Evolutionary conservation across 2,797 vertebrate species (phyloP), one percentile per base, ranked within the genome.

Genomic region (Onychomys torridus): DNA sequence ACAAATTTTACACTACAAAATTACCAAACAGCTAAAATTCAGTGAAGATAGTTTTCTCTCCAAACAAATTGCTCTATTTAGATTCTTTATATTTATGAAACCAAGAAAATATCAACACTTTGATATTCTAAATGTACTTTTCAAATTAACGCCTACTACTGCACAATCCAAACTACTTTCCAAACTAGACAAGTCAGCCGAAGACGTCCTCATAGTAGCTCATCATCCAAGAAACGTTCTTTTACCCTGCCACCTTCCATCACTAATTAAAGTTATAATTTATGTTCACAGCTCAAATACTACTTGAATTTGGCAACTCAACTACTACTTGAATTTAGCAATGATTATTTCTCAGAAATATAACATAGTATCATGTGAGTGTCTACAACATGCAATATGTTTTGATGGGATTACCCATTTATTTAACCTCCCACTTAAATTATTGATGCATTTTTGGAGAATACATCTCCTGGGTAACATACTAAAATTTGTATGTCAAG

Each of bases 1-100:
- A 69, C 1, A 11, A 90, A 12, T 94, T 71, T 90, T 83, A 90
- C 11, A 10, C 57, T 85, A 82, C 3, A 89, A 85, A 87, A 73
- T 88, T 85, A 86, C 11, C 34, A 88, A 92, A 61, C 29, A 69
- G 82, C 52, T 93, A 69, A 95, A 94, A 89, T 91, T 93, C 5
- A 73, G 6, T 57, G 43, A 79, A 19, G 82, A 77, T 5, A 29
- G 59, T 25, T 95, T 92, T 85, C 34, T 25, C 19, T 19, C 17
- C 82, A 84, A 63, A 93, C 29, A 32, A 90, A 88, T 89, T 65
- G 8, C 23, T 92, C n/a, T 69, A 75, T 11, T 91, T 82, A 96
- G 32, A 1, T 43, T 92, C 14, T 59, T 94, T 69, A 86, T 73
- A 90, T 90, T 81, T 87, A 87, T 71, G 21, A 94, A 95, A 83